A percentile compares a stretch with the other conserved stretches of the same genome.
phyloP scores from a whole-genome alignment of 2,797 vertebrate species.

The Synaphobranchus kaupii region DNA sequence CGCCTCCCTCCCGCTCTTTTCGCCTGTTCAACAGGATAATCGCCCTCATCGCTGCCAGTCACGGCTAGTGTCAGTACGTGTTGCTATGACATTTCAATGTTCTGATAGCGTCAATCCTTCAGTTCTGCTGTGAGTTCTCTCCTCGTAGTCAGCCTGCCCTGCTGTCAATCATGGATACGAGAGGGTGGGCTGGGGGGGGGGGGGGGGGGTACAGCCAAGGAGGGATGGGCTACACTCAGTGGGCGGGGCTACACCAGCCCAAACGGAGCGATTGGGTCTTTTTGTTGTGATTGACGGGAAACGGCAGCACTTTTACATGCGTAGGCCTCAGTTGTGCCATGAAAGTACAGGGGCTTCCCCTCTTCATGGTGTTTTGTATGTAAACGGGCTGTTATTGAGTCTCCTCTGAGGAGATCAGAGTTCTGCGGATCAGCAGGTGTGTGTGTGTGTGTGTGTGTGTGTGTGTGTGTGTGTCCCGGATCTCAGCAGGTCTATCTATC shows the following conservation, averaged over 20 bases:
- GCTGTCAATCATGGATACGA: conserved; percentile 41
- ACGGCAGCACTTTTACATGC: neutral
- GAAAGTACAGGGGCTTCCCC: neutral
- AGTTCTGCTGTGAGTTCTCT: neutral
- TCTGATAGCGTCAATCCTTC: neutral
- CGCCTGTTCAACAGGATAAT: neutral
- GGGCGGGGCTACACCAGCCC: neutral
- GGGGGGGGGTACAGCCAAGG: neutral
- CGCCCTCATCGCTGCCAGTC: neutral
- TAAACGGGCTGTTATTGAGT: neutral
- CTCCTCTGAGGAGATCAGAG: neutral
- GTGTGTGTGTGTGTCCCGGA: neutral
- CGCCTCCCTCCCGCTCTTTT: neutral
- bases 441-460: neutral
- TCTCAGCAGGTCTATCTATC: too few species aligned
- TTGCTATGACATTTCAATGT: conserved; percentile 18
- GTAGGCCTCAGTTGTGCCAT: neutral
- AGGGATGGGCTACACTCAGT: neutral
- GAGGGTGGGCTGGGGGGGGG: neutral
- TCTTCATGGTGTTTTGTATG: neutral
- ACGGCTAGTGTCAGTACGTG: neutral
- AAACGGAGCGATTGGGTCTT: neutral
- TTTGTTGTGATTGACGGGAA: neutral
- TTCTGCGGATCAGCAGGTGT: neutral
- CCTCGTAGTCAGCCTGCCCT: conserved; percentile 54